Evolutionary conservation across 2,888 invertebrate species (phyloP).

Genomic region (Phortica okadai): DNA sequence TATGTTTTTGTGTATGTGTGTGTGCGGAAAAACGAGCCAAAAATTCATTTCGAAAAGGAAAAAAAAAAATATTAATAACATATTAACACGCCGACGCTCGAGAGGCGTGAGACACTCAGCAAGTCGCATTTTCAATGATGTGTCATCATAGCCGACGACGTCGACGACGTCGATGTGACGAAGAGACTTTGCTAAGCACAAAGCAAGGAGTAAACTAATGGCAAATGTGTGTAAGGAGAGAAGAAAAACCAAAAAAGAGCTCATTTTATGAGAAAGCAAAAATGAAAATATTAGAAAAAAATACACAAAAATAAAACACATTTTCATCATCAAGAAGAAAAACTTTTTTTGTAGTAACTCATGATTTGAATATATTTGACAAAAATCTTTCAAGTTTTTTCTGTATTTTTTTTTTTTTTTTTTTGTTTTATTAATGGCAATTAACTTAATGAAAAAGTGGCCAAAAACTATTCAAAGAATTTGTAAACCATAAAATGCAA

Average conservation of each 20-base stretch:
- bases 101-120: not conserved
- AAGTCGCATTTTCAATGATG: conserved; percentile 50
- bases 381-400: not conserved
- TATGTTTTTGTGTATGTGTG: conserved; percentile 8
- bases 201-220: no score
- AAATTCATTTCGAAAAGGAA: not conserved
- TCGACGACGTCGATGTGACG: no score
- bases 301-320: no score
- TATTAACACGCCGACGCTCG: conserved; percentile 59
- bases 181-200: no score
- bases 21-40: conserved; percentile 9
- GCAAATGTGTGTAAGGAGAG: no score
- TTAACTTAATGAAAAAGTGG: not conserved
- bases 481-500: not conserved
- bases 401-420: not conserved
- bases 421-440: not conserved
- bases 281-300: no score
- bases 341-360: no score
- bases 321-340: no score
- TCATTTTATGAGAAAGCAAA: no score
- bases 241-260: no score
- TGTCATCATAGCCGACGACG: conserved; percentile 51
- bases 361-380: no score
- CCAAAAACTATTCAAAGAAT: conserved; percentile 36
- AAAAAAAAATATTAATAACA: conserved; percentile 58